These are phyloP conservation scores for Calameuta idolon DNA, from an alignment of 2,888 invertebrate species.

Conservation along the genomic window DNA sequence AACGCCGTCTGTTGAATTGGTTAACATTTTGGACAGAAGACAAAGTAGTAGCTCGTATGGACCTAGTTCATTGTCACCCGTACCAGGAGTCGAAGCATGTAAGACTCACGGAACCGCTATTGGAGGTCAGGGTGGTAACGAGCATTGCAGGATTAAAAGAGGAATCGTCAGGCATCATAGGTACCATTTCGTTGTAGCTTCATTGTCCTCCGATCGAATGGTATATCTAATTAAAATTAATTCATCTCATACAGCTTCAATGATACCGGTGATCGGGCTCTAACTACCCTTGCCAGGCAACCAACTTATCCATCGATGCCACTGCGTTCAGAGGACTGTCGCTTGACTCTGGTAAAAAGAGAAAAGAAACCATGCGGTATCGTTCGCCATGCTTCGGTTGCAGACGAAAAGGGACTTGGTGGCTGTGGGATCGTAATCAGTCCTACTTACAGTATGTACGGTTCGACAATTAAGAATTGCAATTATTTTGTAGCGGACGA, in stretches of 20 bases:
- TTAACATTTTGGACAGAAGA: constrained; percentile 61
- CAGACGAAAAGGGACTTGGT: constrained; percentile 53
- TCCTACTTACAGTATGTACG: constrained; percentile 63
- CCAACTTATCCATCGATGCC: constrained; percentile 66
- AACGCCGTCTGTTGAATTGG: constrained; percentile 64
- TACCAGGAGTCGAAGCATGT: constrained; percentile 63
- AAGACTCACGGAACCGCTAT: constrained; percentile 63
- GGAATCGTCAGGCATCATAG: constrained; percentile 65
- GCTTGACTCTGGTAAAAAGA: constrained; percentile 56
- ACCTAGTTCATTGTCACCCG: constrained; percentile 62
- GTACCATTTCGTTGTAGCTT: constrained; percentile 32
- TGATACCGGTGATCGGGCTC: constrained; percentile 61
- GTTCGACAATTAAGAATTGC: constrained; percentile 53
- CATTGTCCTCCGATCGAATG: neutral
- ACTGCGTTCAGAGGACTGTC: constrained; percentile 58
- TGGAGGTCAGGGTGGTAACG: constrained; percentile 58
- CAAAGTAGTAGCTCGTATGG: constrained; percentile 62
- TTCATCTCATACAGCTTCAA: constrained; percentile 53
- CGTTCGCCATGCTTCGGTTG: constrained; percentile 56
- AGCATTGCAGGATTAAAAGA: constrained; percentile 62
- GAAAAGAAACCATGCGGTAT: constrained; percentile 45
- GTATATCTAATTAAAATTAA: constrained; percentile 3
- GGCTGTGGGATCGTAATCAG: constrained; percentile 52
- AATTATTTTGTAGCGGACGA: constrained; percentile 62
- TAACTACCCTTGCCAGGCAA: constrained; percentile 62